Evolutionary conservation across 2,888 invertebrate species (phyloP), one percentile per base, ranked within the genome.

Genomic region (Diloba caeruleocephala): DNA sequence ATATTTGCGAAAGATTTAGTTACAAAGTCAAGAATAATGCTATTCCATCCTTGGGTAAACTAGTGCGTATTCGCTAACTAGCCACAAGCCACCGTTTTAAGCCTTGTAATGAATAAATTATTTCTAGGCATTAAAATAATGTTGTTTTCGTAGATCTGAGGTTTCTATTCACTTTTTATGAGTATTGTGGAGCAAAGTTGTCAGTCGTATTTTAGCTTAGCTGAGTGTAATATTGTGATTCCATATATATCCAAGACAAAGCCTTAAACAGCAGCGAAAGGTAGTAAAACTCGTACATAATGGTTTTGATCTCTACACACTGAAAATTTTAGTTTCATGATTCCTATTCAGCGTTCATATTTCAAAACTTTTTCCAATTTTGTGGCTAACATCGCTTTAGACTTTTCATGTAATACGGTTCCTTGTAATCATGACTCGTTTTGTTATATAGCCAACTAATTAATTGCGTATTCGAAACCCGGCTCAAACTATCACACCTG

Each of bases 201-300:
- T 54, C 12, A 6, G 12, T 32, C 6, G n/a, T 1, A 15, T 43
- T 48, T 54, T 31, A 43, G 38, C 49, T 28, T 14, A 39, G 39
- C 21, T 6, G 9, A 49, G 12, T 43, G 17, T 26, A 10, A 53
- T 33, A 10, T 9, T 28, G 17, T 13, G 21, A n/a, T n/a, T 19
- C 4, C 23, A 4, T 12, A 10, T 14, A 14, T 26, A 12, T 10
- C 9, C 13, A 9, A 8, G 5, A 6, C 6, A 17, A 3, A 34
- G 3, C 8, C 13, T 58, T 58, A 34, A 13, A 21, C 0, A 2
- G 25, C n/a, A n/a, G 0, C 7, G 13, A 8, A 13, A 13, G 12
- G 21, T 13, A 5, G 6, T 12, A 17, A 38, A 0, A 10, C n/a
- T n/a, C n/a, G n/a, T n/a, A n/a, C 19, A 38, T 10, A 15, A 26